A percentile compares a stretch with the other conserved stretches of the same genome.
phyloP scores from a whole-genome alignment of 2,113 vertebrate species.

The Craseonycteris thonglongyai region DNA sequence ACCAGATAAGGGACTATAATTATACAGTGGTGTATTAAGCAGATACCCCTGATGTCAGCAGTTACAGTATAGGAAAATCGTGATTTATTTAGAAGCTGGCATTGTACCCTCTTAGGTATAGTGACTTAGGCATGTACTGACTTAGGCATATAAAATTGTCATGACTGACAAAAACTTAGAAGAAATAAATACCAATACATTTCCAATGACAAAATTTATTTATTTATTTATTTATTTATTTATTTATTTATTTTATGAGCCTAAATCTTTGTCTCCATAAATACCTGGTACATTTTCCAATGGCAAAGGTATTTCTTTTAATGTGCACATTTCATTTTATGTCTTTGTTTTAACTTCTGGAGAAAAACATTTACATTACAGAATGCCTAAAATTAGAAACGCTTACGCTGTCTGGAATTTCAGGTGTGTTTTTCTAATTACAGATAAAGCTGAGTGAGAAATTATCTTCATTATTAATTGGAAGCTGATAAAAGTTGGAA shows the following conservation, averaged over 20 bases:
- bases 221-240: not conserved
- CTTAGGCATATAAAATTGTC: not conserved
- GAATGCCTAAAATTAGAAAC: conserved; percentile 22
- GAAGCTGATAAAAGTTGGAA: not conserved
- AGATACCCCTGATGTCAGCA: not conserved
- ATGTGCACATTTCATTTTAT: not conserved
- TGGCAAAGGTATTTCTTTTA: not conserved
- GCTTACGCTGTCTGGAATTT: not conserved
- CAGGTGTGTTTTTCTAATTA: conserved; percentile 14
- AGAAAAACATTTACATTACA: not conserved
- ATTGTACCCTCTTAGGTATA: not conserved
- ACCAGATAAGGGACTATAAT: not conserved
- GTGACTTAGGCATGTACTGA: not conserved
- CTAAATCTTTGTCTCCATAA: not conserved
- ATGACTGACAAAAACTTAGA: not conserved
- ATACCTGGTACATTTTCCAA: not conserved
- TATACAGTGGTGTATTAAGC: not conserved
- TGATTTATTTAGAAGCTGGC: conserved; percentile 1
- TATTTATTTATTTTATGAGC: not conserved
- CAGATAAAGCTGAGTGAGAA: not conserved
- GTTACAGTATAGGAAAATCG: not conserved
- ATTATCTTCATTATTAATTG: not conserved
- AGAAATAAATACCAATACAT: not conserved
- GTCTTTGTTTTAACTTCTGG: not conserved
- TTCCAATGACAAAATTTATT: not conserved